phyloP scores from a whole-genome alignment of 1,140 invertebrate species.

The Wiebesia pumilae region DNA sequence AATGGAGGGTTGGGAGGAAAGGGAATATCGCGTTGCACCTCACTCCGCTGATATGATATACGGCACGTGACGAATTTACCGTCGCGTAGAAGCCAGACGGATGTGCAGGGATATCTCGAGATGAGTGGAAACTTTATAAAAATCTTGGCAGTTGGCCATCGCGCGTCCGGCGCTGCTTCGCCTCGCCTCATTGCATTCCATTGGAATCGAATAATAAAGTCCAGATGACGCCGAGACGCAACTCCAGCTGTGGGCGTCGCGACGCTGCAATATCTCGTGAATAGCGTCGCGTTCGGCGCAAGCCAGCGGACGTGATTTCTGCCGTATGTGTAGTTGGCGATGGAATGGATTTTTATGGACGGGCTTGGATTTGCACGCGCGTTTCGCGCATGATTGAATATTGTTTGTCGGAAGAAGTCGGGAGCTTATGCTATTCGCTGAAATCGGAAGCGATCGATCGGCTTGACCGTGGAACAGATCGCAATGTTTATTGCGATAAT shows the following conservation, averaged over 20 bases:
- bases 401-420: neutral
- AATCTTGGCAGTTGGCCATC: slow-evolving; percentile 35
- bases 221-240: slow-evolving; percentile 42
- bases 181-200: slow-evolving; percentile 36
- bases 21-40: neutral
- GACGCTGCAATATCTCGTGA: slow-evolving; percentile 17
- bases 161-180: neutral
- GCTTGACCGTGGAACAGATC: neutral
- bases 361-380: neutral
- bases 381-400: slow-evolving; percentile 26
- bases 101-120: neutral
- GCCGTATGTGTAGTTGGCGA: too few species aligned
- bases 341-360: slow-evolving; percentile 9
- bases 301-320: neutral
- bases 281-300: neutral
- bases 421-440: neutral
- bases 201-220: slow-evolving; percentile 52
- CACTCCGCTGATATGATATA: slow-evolving; percentile 10
- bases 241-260: neutral
- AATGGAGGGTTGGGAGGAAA: neutral
- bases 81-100: neutral
- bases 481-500: slow-evolving; percentile 18
- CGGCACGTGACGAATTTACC: slow-evolving; percentile 35
- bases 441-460: neutral
- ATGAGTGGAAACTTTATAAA: slow-evolving; percentile 45